phyloP scores from a whole-genome alignment of 2,888 invertebrate genomes.

The Scaeva pyrastri region DNA sequence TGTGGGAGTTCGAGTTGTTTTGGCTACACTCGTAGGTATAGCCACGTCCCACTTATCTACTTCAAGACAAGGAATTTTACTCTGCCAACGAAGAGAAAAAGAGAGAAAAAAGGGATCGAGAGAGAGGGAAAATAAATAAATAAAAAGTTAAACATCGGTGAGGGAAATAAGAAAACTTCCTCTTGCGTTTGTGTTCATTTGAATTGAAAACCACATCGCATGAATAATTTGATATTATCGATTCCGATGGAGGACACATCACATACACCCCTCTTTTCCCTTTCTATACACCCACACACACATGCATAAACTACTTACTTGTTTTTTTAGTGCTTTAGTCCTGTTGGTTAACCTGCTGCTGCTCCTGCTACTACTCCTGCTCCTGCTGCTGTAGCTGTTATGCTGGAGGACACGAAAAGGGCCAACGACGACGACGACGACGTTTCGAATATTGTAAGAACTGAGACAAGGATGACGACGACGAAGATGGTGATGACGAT shows the following conservation, averaged over 20 bases:
- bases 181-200: conserved; percentile 70
- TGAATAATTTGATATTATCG: conserved; percentile 76
- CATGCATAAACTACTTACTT: conserved; percentile 24
- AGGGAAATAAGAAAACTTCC: conserved; percentile 66
- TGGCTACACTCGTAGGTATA: conserved; percentile 9
- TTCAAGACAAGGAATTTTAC: conserved; percentile 24
- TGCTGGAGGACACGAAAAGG: conserved; percentile 50
- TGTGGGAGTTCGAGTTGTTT: conserved; percentile 1
- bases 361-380: too few species aligned
- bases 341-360: conserved; percentile 32
- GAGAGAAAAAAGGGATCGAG: background rate
- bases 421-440: conserved; percentile 33
- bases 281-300: conserved; percentile 29
- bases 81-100: background rate
- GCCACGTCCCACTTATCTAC: too few species aligned
- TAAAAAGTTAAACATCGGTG: conserved; percentile 26
- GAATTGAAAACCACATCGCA: conserved; percentile 76
- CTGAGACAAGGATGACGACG: conserved; percentile 29
- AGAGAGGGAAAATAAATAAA: conserved; percentile 16
- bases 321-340: background rate
- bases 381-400: background rate
- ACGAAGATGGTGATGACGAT: conserved; percentile 24
- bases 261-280: too few species aligned
- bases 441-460: conserved; percentile 15
- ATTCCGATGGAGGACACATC: conserved; percentile 64